Percentiles rank a stretch among this genome's conserved stretches.
Conservation (phyloP, 2,888 invertebrate genomes). For the Coleophora deauratella region DNA sequence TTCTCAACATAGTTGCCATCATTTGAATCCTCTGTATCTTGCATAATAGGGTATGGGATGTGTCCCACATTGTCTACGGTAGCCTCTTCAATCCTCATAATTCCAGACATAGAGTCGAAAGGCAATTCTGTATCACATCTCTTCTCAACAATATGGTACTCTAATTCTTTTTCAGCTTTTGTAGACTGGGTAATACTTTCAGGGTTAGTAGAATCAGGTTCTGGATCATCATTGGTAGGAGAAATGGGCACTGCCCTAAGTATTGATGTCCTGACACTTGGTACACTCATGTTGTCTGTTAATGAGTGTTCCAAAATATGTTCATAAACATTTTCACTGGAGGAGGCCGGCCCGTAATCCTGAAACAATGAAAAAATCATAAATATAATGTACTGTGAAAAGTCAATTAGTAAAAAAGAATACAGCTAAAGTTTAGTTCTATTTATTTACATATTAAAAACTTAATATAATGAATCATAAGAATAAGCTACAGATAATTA, state of each 20-base stretch:
- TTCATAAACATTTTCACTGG: constrained; percentile 66
- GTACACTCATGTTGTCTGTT: constrained; percentile 62
- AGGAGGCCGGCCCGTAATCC: constrained; percentile 72
- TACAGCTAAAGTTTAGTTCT: too few species aligned
- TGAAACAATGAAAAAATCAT: constrained; percentile 42
- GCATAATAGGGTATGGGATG: constrained; percentile 57
- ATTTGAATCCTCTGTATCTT: constrained; percentile 54
- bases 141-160: constrained; percentile 58
- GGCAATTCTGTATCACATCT: constrained; percentile 54
- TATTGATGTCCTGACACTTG: constrained; percentile 62
- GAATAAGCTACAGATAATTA: too few species aligned
- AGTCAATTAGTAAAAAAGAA: constrained; percentile 1
- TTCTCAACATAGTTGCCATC: constrained; percentile 59
- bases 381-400: constrained; percentile 9
- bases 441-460: too few species aligned
- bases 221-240: constrained; percentile 50
- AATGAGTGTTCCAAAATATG: constrained; percentile 65
- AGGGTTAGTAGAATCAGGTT: constrained; percentile 65
- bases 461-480: too few species aligned
- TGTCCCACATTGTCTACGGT: constrained; percentile 51
- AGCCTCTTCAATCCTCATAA: constrained; percentile 59
- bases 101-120: constrained; percentile 54
- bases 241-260: constrained; percentile 57
- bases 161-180: constrained; percentile 56
- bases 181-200: constrained; percentile 61